These are phyloP conservation scores for Microcaecilia unicolor DNA, from an alignment of 2,797 vertebrate species.

Conservation along the genomic window DNA sequence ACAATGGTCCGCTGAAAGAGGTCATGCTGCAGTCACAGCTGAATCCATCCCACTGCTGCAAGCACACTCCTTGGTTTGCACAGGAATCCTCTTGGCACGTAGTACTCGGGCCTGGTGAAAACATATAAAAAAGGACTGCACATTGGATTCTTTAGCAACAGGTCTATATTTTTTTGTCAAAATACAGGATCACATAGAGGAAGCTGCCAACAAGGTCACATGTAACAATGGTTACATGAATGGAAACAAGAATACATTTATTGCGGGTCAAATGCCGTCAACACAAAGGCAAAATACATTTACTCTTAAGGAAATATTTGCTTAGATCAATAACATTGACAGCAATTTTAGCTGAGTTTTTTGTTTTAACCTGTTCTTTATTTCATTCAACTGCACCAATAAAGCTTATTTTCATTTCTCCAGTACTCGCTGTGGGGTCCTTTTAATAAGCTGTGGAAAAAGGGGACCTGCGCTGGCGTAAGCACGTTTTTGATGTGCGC, in stretches of 20 bases:
- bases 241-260: slow-evolving; percentile 12
- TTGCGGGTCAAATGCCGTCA: neutral
- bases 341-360: too few relatives aligned
- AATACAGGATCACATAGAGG: slow-evolving; percentile 34
- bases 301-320: too few relatives aligned
- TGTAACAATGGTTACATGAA: slow-evolving; percentile 20
- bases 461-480: too few relatives aligned
- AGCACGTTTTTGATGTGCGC: too few relatives aligned
- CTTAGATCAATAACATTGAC: too few relatives aligned
- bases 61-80: slow-evolving; percentile 91
- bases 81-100: slow-evolving; percentile 96
- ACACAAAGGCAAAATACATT: slow-evolving; percentile 9
- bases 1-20: slow-evolving; percentile 87
- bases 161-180: neutral
- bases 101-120: slow-evolving; percentile 82
- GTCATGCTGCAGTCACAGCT: slow-evolving; percentile 98
- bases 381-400: slow-evolving; percentile 5
- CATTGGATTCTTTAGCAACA: slow-evolving; percentile 12
- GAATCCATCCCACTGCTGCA: slow-evolving; percentile 98
- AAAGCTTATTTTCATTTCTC: slow-evolving; percentile 14
- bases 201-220: slow-evolving; percentile 57
- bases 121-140: slow-evolving; percentile 32
- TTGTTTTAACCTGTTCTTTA: slow-evolving; percentile 9
- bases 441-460: too few relatives aligned
- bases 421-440: too few relatives aligned